phyloP scores from a whole-genome alignment of 2,888 invertebrate genomes.

The Diarsia dahlii region DNA sequence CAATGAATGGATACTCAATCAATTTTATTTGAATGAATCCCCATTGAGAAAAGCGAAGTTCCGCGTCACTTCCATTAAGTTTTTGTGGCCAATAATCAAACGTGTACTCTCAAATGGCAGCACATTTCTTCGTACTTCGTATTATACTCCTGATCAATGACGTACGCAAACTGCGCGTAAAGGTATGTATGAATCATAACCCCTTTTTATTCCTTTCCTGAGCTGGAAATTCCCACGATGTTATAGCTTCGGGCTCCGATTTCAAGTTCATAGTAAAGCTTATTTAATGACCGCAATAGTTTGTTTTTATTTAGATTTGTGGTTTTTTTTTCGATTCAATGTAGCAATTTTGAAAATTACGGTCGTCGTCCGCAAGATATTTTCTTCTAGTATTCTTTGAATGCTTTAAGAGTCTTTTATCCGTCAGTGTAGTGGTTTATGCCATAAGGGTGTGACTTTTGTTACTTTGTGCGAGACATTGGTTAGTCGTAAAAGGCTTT shows the following conservation, averaged over 20 bases:
- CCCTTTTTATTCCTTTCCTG: slow-evolving; percentile 72
- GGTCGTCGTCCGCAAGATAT: neutral
- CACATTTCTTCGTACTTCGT: slow-evolving; percentile 22
- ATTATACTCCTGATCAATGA: slow-evolving; percentile 55
- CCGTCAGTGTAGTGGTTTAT: slow-evolving; percentile 15
- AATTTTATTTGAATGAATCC: slow-evolving; percentile 20
- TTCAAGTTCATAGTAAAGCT: slow-evolving; percentile 73
- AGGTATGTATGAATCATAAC: slow-evolving; percentile 76
- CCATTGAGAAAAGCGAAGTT: slow-evolving; percentile 3
- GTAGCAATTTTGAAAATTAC: slow-evolving; percentile 33
- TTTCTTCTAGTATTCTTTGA: slow-evolving; percentile 3
- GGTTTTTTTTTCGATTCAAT: slow-evolving; percentile 23
- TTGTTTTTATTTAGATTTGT: slow-evolving; percentile 55
- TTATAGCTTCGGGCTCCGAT: slow-evolving; percentile 72
- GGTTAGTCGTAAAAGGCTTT: slow-evolving; percentile 54
- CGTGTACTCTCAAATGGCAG: slow-evolving; percentile 17
- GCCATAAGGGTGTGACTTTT: slow-evolving; percentile 32
- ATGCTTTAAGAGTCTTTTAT: neutral
- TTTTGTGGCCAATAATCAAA: slow-evolving; percentile 30
- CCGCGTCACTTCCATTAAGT: slow-evolving; percentile 18
- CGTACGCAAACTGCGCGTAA: slow-evolving; percentile 54
- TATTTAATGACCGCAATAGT: slow-evolving; percentile 66
- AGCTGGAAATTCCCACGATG: slow-evolving; percentile 77
- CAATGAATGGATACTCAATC: slow-evolving; percentile 39
- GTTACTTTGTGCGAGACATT: slow-evolving; percentile 45